Evolutionary conservation across 1,140 invertebrate genomes (phyloP), one percentile per base, ranked within the genome.

Genomic region (Cyphomyrmex costatus): DNA sequence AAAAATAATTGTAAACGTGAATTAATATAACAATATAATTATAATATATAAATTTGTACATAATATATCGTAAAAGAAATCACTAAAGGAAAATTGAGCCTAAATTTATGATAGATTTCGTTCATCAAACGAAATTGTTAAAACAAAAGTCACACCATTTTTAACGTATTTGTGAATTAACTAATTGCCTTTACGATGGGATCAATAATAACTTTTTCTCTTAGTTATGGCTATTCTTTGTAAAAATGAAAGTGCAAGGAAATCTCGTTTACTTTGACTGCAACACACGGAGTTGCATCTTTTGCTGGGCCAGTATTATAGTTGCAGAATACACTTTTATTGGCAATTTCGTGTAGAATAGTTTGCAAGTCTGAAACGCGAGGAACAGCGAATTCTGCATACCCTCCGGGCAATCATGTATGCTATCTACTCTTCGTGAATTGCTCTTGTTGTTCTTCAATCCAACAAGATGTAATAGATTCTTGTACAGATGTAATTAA

Each of bases 261-360:
- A 36, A 36, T 51, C 53, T 83, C 68, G 46, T 83, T 82, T 82
- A 73, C 33, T 60, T 73, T 74, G 79, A 83, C 53, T 60, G 46
- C 46, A 83, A 49, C 14, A 73, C 73, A 53, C 70, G 70, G 87
- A 84, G 87, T 85, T 89, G 86, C 85, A 77, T 87, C 77, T 87
- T 89, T 91, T 79, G 89, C 78, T 76, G 82, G 85, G 70, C 74
- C 85, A 70, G 78, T 87, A 77, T 87, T 84, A 85, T 85, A 73
- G 84, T 68, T 85, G 86, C 61, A 90, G 91, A 93, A 92, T 92
- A 89, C 90, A 88, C 91, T 90, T 93, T 93, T 92, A 93, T 93
- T 86, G 90, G n/a, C 92, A 93, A 93, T 93, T 92, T 90, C 88
- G 87, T 89, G 78, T 46, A 78, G 87, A 89, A 91, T 86, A 86